Evolutionary conservation across 2,888 invertebrate species (phyloP).

Genomic region (Psylliodes chrysocephalus): DNA sequence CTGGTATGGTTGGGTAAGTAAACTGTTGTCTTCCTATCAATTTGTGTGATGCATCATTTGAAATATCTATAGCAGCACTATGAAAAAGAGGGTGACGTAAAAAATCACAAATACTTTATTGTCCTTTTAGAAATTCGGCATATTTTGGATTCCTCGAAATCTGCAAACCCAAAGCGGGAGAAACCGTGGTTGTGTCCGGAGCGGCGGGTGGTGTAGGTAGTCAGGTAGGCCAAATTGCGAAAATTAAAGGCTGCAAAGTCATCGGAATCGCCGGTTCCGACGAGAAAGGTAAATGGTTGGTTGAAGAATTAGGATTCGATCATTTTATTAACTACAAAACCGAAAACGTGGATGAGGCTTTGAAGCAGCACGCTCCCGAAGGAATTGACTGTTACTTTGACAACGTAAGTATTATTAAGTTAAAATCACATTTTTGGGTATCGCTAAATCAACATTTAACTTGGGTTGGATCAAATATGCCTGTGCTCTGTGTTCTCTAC

Average conservation of each 20-base stretch:
- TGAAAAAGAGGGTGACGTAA: too few species aligned
- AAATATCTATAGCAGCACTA: background rate
- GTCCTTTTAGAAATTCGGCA: conserved; percentile 71
- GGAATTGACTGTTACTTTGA: conserved; percentile 83
- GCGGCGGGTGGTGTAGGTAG: conserved; percentile 85
- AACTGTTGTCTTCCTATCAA: background rate
- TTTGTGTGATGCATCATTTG: background rate
- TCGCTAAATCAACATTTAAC: too few species aligned
- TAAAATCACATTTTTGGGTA: too few species aligned
- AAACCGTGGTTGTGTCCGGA: conserved; percentile 78
- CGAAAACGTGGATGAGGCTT: conserved; percentile 65
- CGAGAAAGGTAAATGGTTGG: conserved; percentile 74
- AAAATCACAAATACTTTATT: conserved; percentile 21
- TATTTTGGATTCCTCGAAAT: conserved; percentile 80
- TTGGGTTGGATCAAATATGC: too few species aligned
- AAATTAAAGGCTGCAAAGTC: conserved; percentile 75
- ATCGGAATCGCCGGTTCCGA: conserved; percentile 80
- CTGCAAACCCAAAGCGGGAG: conserved; percentile 76
- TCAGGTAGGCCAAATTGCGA: conserved; percentile 82
- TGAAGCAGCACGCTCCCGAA: conserved; percentile 72
- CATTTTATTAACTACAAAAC: conserved; percentile 78
- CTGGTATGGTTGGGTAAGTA: conserved; percentile 78
- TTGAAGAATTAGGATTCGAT: conserved; percentile 76
- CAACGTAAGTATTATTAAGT: conserved; percentile 72
- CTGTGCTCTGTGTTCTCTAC: too few species aligned